Base-by-base conservation (phyloP, 2,797 vertebrate species). In the Eulemur rubriventer region DNA sequence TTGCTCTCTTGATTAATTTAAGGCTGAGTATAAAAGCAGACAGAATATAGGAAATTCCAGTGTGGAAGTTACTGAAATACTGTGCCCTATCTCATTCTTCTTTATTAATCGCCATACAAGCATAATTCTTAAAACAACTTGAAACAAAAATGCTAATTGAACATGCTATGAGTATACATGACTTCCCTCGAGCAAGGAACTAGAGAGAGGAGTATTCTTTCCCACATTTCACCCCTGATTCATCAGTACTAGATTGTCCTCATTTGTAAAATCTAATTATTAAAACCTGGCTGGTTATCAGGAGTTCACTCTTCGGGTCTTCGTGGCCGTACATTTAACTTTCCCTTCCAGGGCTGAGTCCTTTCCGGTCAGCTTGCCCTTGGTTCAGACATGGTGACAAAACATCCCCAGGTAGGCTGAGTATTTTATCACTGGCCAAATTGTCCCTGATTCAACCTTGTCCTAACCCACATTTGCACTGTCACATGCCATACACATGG, bases 381-480 rank as follows among this genome's bases (percentile, higher is more conserved):
- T 93, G 75, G 35, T 69, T 78, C 92, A 96, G 70, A 41, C 35
- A 35, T 28, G n/a, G 18, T 52, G 18, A 14, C 13, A 84, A 95
- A 95, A 46, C 43, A 84, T 90, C 38, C 14, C 14, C 11, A 65
- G n/a, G 20, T 57, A 89, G 78, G 16, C 41, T 63, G 57, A 61
- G 4, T 73, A 8, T 96, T 79, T 91, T n/a, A 79, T 91, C 59
- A 17, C 46, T 83, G 63, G 52, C 89, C 86, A 92, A 84, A 65
- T 28, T 0, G 38, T 94, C 81, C 87, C 82, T 79, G 57, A 91
- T 38, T 73, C 94, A 91, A 41, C 96, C 93, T 97, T 97, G 75
- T 43, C 83, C 50, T 89, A 65, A 81, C 69, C 76, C 3, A 1
- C 20, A 2, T 81, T 93, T 70, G 26, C 57, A 52, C 28, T 89